Base-by-base conservation (phyloP, 2,888 invertebrate species). In the Hermaeophaga mercurialis region DNA sequence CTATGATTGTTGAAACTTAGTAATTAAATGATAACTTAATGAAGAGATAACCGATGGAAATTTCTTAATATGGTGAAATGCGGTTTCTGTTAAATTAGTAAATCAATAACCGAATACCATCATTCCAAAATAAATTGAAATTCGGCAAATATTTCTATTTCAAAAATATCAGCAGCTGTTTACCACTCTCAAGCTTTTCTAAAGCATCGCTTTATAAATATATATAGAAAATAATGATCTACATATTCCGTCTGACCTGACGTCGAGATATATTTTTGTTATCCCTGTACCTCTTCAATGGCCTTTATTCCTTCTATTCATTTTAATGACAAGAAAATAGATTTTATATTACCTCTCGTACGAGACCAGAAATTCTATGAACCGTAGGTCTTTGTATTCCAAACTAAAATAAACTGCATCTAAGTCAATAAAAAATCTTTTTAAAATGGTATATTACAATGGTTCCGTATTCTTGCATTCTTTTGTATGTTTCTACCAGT, bases 391-490 rank as follows among this genome's bases (percentile, higher is more conserved):
- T 49, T 59, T 56, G 28, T 50, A 54, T 28, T 24, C 28, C 28
- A 22, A 39, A 56, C 46, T 43, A 62, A 58, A 60, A 62, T 62
- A 56, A 54, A 58, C 62, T 60, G 43, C 58, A 43, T 54, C 45
- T 45, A 43, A 58, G 62, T 60, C 62, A 60, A 60, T 62, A 58
- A 60, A 58, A n/a, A 58, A 59, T 47, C 49, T 33, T 47, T 52
- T 45, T 39, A 31, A 31, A 31, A 31, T 31, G 17, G 11, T 22
- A 34, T 34, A 34, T 46, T 46, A 46, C 33, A 45, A 33, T 33
- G 33, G 33, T 19, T 33, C 33, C 12, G n/a, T 11, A 31, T 19
- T 7, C 33, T 33, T 31, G 12, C 31, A 12, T 31, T n/a, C 19
- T n/a, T 7, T n/a, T 19, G 12, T 18, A 19, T 22, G 31, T 34